Base-by-base conservation (phyloP, 1,140 invertebrate genomes). In the Lucilia sericata region DNA sequence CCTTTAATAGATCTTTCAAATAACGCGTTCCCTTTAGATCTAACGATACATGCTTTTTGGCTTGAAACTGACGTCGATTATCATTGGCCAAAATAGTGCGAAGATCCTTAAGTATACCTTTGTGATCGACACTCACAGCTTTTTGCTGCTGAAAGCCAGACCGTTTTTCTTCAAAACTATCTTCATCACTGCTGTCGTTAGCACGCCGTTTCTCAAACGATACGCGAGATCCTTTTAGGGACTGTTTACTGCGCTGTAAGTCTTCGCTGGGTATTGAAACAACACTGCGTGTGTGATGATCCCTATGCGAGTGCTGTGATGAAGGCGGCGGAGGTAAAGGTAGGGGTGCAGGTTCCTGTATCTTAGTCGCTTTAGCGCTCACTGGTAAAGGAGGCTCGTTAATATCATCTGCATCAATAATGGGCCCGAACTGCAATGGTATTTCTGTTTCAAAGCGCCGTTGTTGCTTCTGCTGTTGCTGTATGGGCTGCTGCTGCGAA, bases 61-160 rank as follows among this genome's bases (percentile, higher is more conserved):
- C 86, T 87, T 91, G 90, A 82, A 91, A 91, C 82, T 90, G 87
- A 0, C 87, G 86, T 0, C 90, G 87, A 87, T 91, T 90, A 74
- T 90, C 90, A 84, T 86, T 88, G 82, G 87, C 89, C 76, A 91
- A 84, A 25, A 90, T 89, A 21, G 88, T 87, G 21, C 87, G 86
- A 30, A 91, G 84, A 83, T 91, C 90, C 84, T 91, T 91, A n/a
- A 91, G 84, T 30, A 91, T 91, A 80, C 90, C 90, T 84, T 91
- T 91, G 85, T 90, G 89, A 85, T 91, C 90, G 5, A 90, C 89
- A 10, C 89, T 90, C 3, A 88, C 86, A 25, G 90, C 88, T 87
- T 91, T 91, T 81, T 89, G 88, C 75, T 91, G 88, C 85, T 91
- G 90, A 84, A 90, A 91, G 0, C 89, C 88, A 30, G 86, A 86